Base-by-base conservation (phyloP, 2,888 invertebrate genomes). In the Gandaritis pyraliata region DNA sequence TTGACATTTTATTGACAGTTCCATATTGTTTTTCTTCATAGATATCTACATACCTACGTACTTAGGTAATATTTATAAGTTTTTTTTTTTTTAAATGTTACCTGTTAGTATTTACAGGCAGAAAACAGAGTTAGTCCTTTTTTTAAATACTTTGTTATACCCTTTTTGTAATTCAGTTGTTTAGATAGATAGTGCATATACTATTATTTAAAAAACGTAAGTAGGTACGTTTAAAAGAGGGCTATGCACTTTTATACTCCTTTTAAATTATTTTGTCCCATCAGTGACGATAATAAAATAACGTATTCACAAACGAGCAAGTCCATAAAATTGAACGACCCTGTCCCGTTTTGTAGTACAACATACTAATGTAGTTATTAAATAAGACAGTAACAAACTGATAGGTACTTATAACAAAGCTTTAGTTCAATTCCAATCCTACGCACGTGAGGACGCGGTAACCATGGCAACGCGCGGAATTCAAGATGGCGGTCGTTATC, bases 401-500 rank as follows among this genome's bases (percentile, higher is more conserved):
- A 11, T 45, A n/a, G n/a, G n/a, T n/a, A n/a, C n/a, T n/a, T n/a
- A n/a, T n/a, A 45, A 47, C 58, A 49, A 51, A 56, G 36, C 29
- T 56, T 61, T 51, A 41, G 46, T 41, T 36, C 43, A 53, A 52
- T 50, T 57, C 48, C 30, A 51, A 55, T 61, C 82, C 80, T 79
- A 83, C 84, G 79, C 84, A 79, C 75, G 82, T 80, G 75, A 77
- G 71, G 74, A 79, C 77, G 79, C 80, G 75, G 85, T 87, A 83
- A 82, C 86, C 80, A 86, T 82, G 77, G 80, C 77, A 77, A 87
- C 82, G 76, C 72, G 67, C 62, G 78, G 82, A 85, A 86, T 88
- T 77, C 86, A 89, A 88, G 61, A 89, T 88, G 89, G 88, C 88
- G 82, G 66, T 11, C 76, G 71, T 81, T 84, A 83, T 84, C 83